phyloP scores from a whole-genome alignment of 1,140 invertebrate species.

The Hyposmocoma kahamanoa region DNA sequence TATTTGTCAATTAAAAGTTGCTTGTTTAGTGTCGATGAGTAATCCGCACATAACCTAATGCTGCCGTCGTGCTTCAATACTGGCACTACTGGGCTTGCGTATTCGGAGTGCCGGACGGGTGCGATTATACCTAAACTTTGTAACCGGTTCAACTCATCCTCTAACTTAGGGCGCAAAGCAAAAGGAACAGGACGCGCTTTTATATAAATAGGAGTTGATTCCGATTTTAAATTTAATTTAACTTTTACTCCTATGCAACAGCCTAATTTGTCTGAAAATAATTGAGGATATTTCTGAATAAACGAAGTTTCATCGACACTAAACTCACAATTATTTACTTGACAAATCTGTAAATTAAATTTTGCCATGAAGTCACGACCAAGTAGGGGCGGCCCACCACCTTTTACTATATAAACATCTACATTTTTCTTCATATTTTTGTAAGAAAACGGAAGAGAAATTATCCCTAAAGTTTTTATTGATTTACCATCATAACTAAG shows the following conservation, averaged over 20 bases:
- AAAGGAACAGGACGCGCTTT: slow-evolving; percentile 1
- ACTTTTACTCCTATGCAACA: slow-evolving; percentile 4
- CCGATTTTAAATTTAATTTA: not conserved
- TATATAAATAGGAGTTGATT: slow-evolving; percentile 5
- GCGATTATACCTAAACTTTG: not conserved
- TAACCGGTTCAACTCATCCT: slow-evolving; percentile 4
- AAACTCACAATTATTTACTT: not conserved
- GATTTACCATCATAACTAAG: not conserved
- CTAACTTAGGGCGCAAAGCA: slow-evolving; percentile 2
- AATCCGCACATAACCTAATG: slow-evolving; percentile 9
- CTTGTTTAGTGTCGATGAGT: slow-evolving; percentile 10
- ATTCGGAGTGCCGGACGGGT: slow-evolving; percentile 5
- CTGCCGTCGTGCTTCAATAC: slow-evolving; percentile 5
- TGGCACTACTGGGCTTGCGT: slow-evolving; percentile 1
- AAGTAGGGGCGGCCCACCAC: not conserved
- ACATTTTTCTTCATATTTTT: slow-evolving; percentile 1
- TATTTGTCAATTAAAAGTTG: slow-evolving; percentile 7
- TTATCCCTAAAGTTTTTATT: not conserved
- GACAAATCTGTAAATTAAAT: not conserved
- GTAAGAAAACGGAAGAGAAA: not conserved
- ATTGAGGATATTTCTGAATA: not conserved
- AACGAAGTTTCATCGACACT: not conserved
- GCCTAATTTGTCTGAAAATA: slow-evolving; percentile 3
- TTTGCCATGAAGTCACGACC: not conserved
- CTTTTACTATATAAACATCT: not conserved